These are phyloP conservation scores for Ashinkailepas kermadecensis DNA, from an alignment of 2,888 invertebrate species.

Conservation along the genomic window DNA sequence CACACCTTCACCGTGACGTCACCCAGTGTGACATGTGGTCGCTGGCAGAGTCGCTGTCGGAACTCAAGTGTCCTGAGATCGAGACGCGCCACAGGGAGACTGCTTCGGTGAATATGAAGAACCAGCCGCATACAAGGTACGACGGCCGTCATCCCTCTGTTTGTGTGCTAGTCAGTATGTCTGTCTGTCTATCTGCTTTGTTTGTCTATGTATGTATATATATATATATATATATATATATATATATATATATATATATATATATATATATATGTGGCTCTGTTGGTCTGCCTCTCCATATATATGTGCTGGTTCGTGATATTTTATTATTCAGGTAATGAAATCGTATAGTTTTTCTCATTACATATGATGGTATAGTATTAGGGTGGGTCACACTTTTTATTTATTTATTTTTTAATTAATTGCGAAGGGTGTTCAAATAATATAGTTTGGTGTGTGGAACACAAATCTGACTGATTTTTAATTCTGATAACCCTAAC, in stretches of 20 bases:
- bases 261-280: background rate
- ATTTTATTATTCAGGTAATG: background rate
- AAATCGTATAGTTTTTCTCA: background rate
- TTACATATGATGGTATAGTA: background rate
- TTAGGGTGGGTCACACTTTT: no score
- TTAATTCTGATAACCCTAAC: no score
- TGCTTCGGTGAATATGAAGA: background rate
- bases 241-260: background rate
- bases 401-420: no score
- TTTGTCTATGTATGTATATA: background rate
- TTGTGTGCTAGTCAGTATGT: background rate
- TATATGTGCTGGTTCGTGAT: background rate
- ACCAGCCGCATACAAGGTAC: slow-evolving; percentile 1
- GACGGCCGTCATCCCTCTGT: no score
- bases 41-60: slow-evolving; percentile 26
- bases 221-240: background rate
- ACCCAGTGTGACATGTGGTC: no score
- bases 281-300: background rate
- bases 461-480: no score
- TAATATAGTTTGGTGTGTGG: no score
- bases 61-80: slow-evolving; percentile 26
- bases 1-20: no score
- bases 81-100: background rate
- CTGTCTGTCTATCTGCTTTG: no score
- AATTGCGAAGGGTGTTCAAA: no score